These are phyloP conservation scores for Pararge aegeria DNA, from an alignment of 1,140 invertebrate genomes.

Conservation along the genomic window DNA sequence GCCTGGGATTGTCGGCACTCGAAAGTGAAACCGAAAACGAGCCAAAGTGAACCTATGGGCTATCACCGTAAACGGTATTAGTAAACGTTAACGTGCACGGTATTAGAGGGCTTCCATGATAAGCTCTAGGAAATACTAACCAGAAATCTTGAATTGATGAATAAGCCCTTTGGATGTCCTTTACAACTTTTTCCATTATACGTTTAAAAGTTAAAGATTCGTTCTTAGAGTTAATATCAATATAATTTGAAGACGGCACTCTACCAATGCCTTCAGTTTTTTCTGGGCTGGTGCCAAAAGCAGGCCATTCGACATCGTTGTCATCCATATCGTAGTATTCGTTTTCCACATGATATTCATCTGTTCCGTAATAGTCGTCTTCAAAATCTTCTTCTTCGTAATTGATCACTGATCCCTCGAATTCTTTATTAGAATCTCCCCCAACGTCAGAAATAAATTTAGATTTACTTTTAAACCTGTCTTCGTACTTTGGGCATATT, in stretches of 20 bases:
- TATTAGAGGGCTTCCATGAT: too few relatives aligned
- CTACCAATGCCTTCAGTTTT: neutral
- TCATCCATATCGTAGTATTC: too few relatives aligned
- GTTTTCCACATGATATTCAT: too few relatives aligned
- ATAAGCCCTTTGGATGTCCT: conserved; percentile 36
- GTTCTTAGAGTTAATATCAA: conserved; percentile 11
- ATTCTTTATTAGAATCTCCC: conserved; percentile 18
- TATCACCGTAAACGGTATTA: too few relatives aligned
- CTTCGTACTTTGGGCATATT: conserved; percentile 43
- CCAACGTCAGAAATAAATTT: neutral
- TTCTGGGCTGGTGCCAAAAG: too few relatives aligned
- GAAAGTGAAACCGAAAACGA: too few relatives aligned
- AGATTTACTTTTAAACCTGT: conserved; percentile 37
- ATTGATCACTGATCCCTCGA: conserved; percentile 6
- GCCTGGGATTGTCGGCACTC: too few relatives aligned
- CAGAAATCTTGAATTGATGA: conserved; percentile 39
- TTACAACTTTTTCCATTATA: conserved; percentile 33
- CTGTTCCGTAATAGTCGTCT: conserved; percentile 19
- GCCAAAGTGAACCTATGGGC: too few relatives aligned
- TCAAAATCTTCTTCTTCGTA: conserved; percentile 31
- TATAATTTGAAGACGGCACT: neutral
- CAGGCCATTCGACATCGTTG: too few relatives aligned
- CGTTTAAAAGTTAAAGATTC: conserved; percentile 22
- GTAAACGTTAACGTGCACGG: too few relatives aligned
- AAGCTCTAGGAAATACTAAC: too few relatives aligned